Conservation (phyloP, 2,113 vertebrate species). For the Macroglossus sobrinus region DNA sequence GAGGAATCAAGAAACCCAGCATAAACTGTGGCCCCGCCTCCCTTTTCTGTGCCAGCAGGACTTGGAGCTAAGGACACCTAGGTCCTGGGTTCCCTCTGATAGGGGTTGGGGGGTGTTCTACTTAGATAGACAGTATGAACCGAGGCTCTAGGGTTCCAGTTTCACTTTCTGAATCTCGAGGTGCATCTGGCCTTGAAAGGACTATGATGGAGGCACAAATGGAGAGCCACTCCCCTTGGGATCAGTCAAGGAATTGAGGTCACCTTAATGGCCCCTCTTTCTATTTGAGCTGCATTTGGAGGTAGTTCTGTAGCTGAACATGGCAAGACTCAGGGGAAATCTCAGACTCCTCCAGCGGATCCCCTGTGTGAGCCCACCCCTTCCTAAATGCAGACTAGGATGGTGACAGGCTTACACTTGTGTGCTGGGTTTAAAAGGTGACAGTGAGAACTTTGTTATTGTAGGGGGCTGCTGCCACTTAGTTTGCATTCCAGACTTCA, state of each 20-base stretch:
- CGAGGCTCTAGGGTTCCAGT: neutral
- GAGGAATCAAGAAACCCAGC: conserved; percentile 3
- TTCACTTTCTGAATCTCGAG: neutral
- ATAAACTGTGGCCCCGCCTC: conserved; percentile 37
- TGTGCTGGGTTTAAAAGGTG: conserved; percentile 22
- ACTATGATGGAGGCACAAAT: neutral
- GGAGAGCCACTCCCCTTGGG: conserved; percentile 9
- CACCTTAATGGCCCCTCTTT: conserved; percentile 20
- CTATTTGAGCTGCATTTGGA: neutral
- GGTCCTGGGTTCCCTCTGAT: neutral
- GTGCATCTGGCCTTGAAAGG: neutral
- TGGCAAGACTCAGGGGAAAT: neutral
- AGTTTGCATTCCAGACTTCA: neutral
- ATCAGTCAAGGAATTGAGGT: conserved; percentile 42
- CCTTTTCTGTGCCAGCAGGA: conserved; percentile 29
- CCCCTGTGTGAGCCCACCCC: neutral
- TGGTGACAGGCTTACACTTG: neutral
- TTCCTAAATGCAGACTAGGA: neutral
- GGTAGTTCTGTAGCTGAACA: neutral
- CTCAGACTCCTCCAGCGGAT: neutral
- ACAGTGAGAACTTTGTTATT: conserved; percentile 44
- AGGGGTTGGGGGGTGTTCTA: neutral
- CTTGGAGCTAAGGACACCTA: conserved; percentile 42
- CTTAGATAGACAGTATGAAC: neutral
- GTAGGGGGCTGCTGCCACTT: conserved; percentile 31